Conservation (phyloP, 2,113 vertebrate genomes). For the Noctilio leporinus region DNA sequence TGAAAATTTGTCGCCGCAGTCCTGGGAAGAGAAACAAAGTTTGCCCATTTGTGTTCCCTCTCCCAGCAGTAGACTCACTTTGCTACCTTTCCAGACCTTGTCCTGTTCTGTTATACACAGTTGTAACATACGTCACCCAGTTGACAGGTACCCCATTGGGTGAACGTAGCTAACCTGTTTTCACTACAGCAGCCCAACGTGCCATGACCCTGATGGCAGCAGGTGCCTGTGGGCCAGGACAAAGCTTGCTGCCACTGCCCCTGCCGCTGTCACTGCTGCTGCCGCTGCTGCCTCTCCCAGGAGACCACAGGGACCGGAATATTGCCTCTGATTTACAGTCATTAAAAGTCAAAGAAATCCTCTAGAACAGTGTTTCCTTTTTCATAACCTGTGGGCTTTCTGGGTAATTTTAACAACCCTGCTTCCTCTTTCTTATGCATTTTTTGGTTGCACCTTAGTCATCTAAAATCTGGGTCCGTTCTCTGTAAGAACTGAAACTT, state of each 20-base stretch:
- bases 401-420: neutral
- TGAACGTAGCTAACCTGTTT: neutral
- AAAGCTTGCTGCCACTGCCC: neutral
- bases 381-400: neutral
- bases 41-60: neutral
- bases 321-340: neutral
- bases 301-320: too few species aligned
- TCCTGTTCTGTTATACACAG: neutral
- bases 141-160: neutral
- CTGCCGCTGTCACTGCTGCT: neutral
- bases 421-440: neutral
- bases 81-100: neutral
- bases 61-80: neutral
- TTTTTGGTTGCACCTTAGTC: neutral
- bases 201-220: neutral
- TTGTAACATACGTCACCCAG: neutral
- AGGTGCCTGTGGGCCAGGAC: fast-evolving
- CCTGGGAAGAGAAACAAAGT: neutral
- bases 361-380: neutral
- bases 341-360: neutral
- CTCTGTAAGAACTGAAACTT: neutral
- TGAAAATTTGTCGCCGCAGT: neutral
- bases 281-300: neutral
- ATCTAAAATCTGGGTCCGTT: neutral
- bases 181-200: neutral